Evolutionary conservation across 2,888 invertebrate species (phyloP), one percentile per base, ranked within the genome.

Genomic region (Brachypterus glaber): DNA sequence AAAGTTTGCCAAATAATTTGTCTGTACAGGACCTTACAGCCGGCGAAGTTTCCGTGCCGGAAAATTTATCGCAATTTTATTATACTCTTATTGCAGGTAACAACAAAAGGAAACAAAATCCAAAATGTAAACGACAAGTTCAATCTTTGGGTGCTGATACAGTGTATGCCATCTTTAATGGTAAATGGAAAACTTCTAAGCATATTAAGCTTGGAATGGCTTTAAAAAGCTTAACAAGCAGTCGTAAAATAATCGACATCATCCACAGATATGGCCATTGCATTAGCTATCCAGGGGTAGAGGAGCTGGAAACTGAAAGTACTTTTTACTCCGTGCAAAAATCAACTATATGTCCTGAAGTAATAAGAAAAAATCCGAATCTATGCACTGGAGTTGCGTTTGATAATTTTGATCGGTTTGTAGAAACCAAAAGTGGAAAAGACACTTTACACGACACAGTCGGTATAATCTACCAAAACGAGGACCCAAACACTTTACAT

Each of bases 181-280:
- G 39, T 17, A 30, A 30, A 25, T 12, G 18, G 35, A 17, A 37
- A 18, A 41, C 30, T 9, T 29, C 24, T 27, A 26, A 29, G 30
- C 29, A 39, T 30, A 12, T 21, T 11, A 35, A 25, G 32, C 13
- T 33, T n/a, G 37, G 36, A 35, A 32, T 35, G 27, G 27, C 35
- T 16, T 18, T 41, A 30, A 37, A 37, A 37, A 37, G 37, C 17
- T 9, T 41, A 29, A 37, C 38, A 34, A 41, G 38, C 26, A 41
- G 41, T 30, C 2, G 27, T 11, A 33, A 38, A 21, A 25, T 37
- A 14, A 31, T 34, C 14, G 18, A 41, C 25, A 37, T 37, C 3
- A 9, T 41, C 12, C 29, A 38, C 32, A 30, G 41, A 21, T 41
- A 30, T 24, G 38, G 41, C 4, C 41, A 41, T 34, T 41, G 38